Percentiles rank a stretch among this genome's conserved stretches.
phyloP scores from a whole-genome alignment of 2,797 vertebrate species.

The Micrastur ruficollis region DNA sequence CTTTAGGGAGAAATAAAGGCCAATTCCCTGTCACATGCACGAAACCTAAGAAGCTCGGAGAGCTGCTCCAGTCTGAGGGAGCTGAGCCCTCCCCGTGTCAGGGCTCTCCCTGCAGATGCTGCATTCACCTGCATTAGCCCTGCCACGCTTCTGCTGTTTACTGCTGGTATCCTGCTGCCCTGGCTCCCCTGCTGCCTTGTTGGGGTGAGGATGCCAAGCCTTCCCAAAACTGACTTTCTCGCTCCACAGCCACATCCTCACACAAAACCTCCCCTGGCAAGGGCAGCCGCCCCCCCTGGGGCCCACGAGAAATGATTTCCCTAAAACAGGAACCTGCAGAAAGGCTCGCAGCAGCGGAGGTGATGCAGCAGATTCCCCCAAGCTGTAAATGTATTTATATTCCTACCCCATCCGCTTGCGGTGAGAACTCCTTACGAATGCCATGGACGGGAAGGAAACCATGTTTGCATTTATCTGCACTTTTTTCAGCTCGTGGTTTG shows the following conservation, averaged over 20 bases:
- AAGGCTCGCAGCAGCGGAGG: background rate
- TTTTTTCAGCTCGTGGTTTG: background rate
- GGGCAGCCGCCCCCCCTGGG: fast-evolving
- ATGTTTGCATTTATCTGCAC: background rate
- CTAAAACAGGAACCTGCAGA: background rate
- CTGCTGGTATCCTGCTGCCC: background rate
- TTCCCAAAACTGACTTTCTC: background rate
- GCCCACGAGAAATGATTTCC: background rate
- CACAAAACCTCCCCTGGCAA: background rate
- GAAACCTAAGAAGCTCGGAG: background rate
- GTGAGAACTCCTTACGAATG: background rate
- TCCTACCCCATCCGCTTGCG: background rate
- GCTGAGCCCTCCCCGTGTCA: background rate
- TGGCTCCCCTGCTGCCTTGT: background rate
- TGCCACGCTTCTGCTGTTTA: background rate
- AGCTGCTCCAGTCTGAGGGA: background rate
- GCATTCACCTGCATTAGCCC: background rate
- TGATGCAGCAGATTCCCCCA: conserved; percentile 3
- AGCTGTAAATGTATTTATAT: conserved; percentile 4
- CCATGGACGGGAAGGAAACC: background rate
- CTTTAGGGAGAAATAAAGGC: background rate
- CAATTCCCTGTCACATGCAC: background rate
- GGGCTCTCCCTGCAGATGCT: background rate
- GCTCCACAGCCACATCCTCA: background rate
- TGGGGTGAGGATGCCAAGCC: background rate